phyloP scores from a whole-genome alignment of 2,113 vertebrate species.

The Neoarius graeffei region DNA sequence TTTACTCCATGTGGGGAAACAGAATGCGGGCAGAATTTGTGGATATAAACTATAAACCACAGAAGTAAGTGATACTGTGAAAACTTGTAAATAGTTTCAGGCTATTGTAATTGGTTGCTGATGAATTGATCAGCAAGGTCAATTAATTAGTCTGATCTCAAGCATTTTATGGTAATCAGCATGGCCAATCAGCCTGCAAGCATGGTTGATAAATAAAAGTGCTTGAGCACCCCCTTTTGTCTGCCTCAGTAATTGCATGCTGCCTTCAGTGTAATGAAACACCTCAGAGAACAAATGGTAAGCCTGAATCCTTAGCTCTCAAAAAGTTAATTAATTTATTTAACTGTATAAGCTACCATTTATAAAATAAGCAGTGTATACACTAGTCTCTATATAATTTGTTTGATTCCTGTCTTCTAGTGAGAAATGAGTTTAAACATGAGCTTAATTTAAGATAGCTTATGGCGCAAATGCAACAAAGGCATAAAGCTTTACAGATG shows the following conservation, averaged over 20 bases:
- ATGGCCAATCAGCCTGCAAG: background rate
- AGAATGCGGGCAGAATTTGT: slow-evolving; percentile 85
- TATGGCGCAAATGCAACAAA: background rate
- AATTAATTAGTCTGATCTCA: background rate
- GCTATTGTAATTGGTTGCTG: background rate
- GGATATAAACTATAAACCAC: slow-evolving; percentile 81
- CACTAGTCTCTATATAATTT: background rate
- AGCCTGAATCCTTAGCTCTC: too few relatives aligned
- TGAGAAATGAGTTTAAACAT: background rate
- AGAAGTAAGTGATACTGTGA: slow-evolving; percentile 83
- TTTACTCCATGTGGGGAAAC: slow-evolving; percentile 89
- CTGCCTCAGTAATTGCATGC: background rate
- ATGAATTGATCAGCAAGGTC: background rate
- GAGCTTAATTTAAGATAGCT: background rate
- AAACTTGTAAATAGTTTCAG: background rate
- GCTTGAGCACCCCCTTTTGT: background rate
- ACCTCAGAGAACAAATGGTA: background rate
- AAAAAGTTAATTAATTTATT: background rate
- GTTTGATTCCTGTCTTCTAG: background rate
- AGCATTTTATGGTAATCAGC: background rate
- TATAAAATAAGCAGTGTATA: too few relatives aligned
- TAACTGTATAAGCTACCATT: background rate
- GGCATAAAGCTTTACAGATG: background rate
- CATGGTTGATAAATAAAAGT: background rate
- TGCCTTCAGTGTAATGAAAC: background rate